Base-by-base conservation (phyloP, 2,113 vertebrate genomes). In the Pseudopodoces humilis region DNA sequence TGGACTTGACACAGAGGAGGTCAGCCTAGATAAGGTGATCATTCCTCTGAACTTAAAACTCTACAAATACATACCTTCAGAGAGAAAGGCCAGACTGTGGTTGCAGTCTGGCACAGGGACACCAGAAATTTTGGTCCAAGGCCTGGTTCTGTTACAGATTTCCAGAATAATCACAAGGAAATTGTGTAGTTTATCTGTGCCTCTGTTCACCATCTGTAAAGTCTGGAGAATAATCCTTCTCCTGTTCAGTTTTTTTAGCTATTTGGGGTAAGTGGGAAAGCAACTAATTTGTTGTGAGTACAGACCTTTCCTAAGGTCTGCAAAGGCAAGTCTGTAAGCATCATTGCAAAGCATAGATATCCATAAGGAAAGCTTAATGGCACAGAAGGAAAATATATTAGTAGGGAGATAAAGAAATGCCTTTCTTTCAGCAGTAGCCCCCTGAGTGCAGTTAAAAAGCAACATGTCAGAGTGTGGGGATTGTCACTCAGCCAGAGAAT, bases 141-240 rank as follows among this genome's bases (percentile, higher is more conserved):
- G 63, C 55, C 72, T 90, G 72, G 55, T 59, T 83, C 44, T 71
- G 14, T 60, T 80, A 75, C 60, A 83, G 39, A 63, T 83, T 95
- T 92, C 75, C 79, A 88, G 78, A 74, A 86, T 50, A 94, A 90
- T 91, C 82, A 64, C 68, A 63, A 39, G 84, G 59, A 85, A 93
- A 44, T 95, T 88, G 31, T 82, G 58, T 68, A 82, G 53, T 86
- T 94, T 91, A 76, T 91, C 81, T 94, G 62, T 92, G 63, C 76
- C n/a, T 95, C 90, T 93, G 75, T 90, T 95, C 72, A 47, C 49
- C 90, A 81, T 81, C 86, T 95, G 85, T 71, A 75, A 93, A 77
- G 13, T 59, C 67, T 91, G 79, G 49, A 81, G 64, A 71, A 91
- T 43, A 95, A 94, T 87, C 58, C 28, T 85, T 37, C 59, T 75